Evolutionary conservation across 2,888 invertebrate species (phyloP).

Genomic region (Cheilosia scutellata): DNA sequence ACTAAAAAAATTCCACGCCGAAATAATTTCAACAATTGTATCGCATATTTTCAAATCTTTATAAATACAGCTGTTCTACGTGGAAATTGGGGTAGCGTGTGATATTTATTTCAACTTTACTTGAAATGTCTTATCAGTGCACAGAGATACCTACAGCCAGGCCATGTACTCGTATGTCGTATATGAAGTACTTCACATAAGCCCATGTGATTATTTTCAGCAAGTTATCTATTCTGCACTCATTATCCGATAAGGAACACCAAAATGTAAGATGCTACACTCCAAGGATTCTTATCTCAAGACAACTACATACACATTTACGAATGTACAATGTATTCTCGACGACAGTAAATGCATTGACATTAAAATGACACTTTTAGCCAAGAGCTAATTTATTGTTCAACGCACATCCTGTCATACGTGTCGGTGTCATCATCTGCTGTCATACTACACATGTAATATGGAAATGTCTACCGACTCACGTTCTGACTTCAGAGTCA

Average conservation of each 20-base stretch:
- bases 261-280: background rate
- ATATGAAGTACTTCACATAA: background rate
- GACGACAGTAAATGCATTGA: background rate
- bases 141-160: background rate
- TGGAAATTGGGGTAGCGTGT: background rate
- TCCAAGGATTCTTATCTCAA: background rate
- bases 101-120: background rate
- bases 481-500: no score
- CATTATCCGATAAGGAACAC: background rate
- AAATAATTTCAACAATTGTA: no score
- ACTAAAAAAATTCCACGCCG: no score
- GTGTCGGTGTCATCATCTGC: no score
- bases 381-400: no score
- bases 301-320: background rate
- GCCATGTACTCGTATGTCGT: no score
- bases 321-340: background rate
- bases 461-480: no score
- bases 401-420: no score
- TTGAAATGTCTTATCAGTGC: background rate
- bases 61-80: background rate
- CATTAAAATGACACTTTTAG: background rate
- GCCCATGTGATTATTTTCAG: background rate
- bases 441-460: no score
- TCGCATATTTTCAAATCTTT: background rate
- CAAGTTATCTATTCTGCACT: constrained; percentile 15